Percentiles rank a stretch among this genome's conserved stretches.
These are phyloP conservation scores for Euzophera pinguis DNA, from an alignment of 2,888 invertebrate species.

Conservation along the genomic window DNA sequence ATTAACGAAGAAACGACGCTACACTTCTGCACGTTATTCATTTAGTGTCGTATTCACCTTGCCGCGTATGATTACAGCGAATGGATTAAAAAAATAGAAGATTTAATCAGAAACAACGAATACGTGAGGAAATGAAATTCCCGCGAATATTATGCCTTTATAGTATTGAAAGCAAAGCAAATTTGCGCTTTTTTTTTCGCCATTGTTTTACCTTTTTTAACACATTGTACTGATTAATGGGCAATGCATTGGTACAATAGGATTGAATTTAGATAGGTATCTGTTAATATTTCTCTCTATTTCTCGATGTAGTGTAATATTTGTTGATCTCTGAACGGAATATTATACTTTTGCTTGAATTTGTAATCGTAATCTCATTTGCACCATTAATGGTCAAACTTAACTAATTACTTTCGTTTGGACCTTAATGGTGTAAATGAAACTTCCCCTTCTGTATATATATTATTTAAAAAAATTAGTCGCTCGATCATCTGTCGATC, in stretches of 20 bases:
- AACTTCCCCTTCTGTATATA: too few relatives aligned
- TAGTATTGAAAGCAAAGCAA: slow-evolving; percentile 4
- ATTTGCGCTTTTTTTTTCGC: background rate
- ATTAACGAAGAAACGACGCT: too few relatives aligned
- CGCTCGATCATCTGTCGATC: too few relatives aligned
- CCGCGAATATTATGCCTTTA: background rate
- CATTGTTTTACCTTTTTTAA: background rate
- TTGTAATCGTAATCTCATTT: too few relatives aligned
- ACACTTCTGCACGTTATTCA: background rate
- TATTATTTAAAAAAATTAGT: too few relatives aligned
- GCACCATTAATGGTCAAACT: too few relatives aligned
- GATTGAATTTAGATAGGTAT: background rate
- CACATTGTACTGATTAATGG: background rate
- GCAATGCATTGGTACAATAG: background rate
- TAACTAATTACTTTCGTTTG: too few relatives aligned
- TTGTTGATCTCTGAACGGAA: too few relatives aligned
- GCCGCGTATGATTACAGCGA: slow-evolving; percentile 24
- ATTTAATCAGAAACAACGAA: slow-evolving; percentile 8
- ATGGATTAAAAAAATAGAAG: slow-evolving; percentile 25
- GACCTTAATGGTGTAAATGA: too few relatives aligned
- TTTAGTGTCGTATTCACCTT: slow-evolving; percentile 14
- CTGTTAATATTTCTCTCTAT: too few relatives aligned
- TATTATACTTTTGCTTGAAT: too few relatives aligned
- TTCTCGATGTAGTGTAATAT: too few relatives aligned
- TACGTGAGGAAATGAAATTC: slow-evolving; percentile 7